Conservation (phyloP, 2,113 vertebrate species). For the Calyptommatus sinebrachiatus region DNA sequence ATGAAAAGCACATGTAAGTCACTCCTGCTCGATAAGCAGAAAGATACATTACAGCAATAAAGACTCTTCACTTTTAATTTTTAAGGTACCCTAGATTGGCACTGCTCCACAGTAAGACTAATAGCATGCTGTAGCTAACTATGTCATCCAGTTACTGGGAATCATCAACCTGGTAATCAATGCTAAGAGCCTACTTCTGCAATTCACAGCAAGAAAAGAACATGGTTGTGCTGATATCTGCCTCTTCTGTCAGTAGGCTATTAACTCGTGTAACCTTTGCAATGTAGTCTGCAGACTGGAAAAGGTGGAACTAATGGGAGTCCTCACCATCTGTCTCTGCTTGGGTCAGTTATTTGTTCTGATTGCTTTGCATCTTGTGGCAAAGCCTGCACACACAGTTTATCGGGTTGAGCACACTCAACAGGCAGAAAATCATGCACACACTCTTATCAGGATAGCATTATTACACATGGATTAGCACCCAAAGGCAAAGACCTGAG, state of each 20-base stretch:
- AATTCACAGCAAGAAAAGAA: constrained; percentile 28
- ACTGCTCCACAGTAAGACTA: not conserved
- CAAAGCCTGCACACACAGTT: not conserved
- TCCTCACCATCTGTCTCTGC: not conserved
- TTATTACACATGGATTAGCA: constrained; percentile 10
- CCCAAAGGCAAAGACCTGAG: constrained; percentile 13
- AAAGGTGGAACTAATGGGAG: not conserved
- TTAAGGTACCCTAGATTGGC: not conserved
- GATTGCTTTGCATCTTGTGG: constrained; percentile 13
- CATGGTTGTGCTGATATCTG: constrained; percentile 23
- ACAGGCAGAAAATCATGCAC: constrained; percentile 12
- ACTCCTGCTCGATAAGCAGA: not conserved
- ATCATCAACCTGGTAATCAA: constrained; percentile 11
- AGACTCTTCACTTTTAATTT: not conserved
- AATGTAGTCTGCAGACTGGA: constrained; percentile 15
- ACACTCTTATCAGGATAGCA: not conserved
- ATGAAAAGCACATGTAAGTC: too few relatives aligned
- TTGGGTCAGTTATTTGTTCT: constrained; percentile 26
- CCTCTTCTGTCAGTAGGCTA: constrained; percentile 6
- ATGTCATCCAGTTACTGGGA: constrained; percentile 13
- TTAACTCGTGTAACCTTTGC: constrained; percentile 19
- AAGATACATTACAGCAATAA: not conserved
- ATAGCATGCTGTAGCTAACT: not conserved
- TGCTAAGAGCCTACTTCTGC: constrained; percentile 31
- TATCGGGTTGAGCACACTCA: constrained; percentile 19